phyloP scores from a whole-genome alignment of 2,888 invertebrate genomes.

The Amiota communis region DNA sequence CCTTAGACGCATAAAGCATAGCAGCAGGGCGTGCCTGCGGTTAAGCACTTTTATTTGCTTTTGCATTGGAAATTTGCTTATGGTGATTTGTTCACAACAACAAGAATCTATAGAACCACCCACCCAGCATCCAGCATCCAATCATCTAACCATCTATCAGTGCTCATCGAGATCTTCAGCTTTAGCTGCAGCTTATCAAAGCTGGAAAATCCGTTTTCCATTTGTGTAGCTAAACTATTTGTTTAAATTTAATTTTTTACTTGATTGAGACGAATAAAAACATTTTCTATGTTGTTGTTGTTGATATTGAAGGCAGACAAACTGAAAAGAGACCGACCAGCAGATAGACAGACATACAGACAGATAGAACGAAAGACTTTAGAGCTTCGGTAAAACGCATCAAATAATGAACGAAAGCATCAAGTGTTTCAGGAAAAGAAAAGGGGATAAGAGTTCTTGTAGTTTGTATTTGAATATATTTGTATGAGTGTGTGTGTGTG shows the following conservation, averaged over 20 bases:
- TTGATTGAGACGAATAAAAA: conserved; percentile 18
- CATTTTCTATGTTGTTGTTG: conserved; percentile 3
- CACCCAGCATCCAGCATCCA: too few relatives aligned
- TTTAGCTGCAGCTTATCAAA: conserved; percentile 11
- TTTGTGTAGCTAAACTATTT: conserved; percentile 24
- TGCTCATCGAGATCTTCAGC: too few relatives aligned
- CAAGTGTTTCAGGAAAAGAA: neutral
- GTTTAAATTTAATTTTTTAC: conserved; percentile 30
- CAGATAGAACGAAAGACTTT: too few relatives aligned
- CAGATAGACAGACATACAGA: too few relatives aligned
- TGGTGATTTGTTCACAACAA: too few relatives aligned
- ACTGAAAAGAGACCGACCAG: too few relatives aligned
- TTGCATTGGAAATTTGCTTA: conserved; percentile 4
- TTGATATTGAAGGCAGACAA: conserved; percentile 8
- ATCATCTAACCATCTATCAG: too few relatives aligned
- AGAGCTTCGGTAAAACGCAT: neutral
- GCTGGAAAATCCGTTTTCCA: conserved; percentile 23
- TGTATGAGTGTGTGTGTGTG: neutral
- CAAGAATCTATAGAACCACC: too few relatives aligned
- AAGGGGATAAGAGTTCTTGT: neutral
- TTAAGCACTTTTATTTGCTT: conserved; percentile 14
- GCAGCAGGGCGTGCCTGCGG: neutral
- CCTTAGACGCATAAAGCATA: neutral
- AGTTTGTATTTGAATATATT: neutral
- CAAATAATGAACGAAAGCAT: conserved; percentile 20